Evolutionary conservation across 2,113 vertebrate genomes (phyloP).

Genomic region (Cyphotilapia sp.): DNA sequence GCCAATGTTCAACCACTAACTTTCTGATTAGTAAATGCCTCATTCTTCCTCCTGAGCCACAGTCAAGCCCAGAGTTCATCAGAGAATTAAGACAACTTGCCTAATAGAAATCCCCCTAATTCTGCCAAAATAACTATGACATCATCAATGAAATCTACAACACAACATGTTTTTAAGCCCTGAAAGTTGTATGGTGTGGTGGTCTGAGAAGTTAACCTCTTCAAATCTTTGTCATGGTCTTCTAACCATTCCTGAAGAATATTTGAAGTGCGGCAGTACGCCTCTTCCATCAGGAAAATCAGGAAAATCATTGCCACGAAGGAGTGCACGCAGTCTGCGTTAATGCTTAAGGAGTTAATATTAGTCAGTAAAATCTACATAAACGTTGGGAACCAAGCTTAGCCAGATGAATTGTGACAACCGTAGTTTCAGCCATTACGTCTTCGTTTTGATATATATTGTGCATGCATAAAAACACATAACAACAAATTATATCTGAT

Average conservation of each 20-base stretch:
- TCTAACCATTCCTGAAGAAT: neutral
- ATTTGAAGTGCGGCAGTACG: fast-evolving
- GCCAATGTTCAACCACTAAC: neutral
- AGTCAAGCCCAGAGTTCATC: neutral
- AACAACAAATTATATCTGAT: neutral
- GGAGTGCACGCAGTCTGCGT: neutral
- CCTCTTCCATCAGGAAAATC: neutral
- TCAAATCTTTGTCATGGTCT: neutral
- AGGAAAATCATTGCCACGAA: neutral
- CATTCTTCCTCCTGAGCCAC: neutral
- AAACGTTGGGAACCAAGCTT: neutral
- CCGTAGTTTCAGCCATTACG: fast-evolving
- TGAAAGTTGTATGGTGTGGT: neutral
- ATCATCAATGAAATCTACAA: neutral
- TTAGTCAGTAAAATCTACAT: neutral
- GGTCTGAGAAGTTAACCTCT: neutral
- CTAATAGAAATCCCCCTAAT: neutral
- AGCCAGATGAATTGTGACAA: neutral
- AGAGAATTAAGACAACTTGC: neutral
- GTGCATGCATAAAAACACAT: neutral
- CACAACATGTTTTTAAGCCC: neutral
- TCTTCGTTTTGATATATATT: neutral
- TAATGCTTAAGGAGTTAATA: neutral
- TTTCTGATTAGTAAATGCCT: neutral
- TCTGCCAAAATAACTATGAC: neutral